phyloP scores from a whole-genome alignment of 2,797 vertebrate species.

The Coracias cyanogaster region DNA sequence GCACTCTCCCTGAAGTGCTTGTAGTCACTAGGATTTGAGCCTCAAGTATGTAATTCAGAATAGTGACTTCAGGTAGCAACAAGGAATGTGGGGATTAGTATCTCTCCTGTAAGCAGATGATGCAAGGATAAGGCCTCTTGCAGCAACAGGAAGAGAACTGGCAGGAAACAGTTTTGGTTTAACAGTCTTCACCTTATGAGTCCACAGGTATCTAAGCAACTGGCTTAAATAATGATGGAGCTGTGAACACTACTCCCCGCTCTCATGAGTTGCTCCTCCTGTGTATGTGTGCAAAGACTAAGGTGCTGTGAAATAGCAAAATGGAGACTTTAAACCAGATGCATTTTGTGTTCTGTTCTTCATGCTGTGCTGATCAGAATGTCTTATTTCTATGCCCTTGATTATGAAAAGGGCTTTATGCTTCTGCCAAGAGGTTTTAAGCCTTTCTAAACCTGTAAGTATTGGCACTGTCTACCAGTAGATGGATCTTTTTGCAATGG shows the following conservation, averaged over 20 bases:
- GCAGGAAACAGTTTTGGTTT: neutral
- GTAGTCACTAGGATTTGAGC: neutral
- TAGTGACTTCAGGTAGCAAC: neutral
- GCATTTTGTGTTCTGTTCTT: neutral
- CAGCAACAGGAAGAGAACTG: neutral
- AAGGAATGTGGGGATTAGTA: too few relatives aligned
- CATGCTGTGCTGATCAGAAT: neutral
- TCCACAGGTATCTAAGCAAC: neutral
- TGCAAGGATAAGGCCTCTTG: neutral
- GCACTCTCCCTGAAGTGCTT: neutral
- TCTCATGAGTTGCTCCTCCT: neutral
- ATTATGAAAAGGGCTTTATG: neutral
- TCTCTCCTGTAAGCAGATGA: neutral
- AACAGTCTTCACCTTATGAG: neutral
- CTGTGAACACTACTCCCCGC: neutral
- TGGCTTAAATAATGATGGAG: neutral
- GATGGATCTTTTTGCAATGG: neutral
- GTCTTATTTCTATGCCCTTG: neutral
- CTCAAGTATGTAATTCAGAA: neutral
- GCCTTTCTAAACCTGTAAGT: neutral
- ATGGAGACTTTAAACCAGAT: neutral
- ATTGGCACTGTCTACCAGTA: neutral
- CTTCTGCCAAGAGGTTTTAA: neutral
- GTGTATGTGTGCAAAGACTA: neutral
- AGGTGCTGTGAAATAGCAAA: neutral